Evolutionary conservation across 2,113 vertebrate genomes (phyloP), one percentile per base, ranked within the genome.

Genomic region (Pelvicachromis taeniatus): DNA sequence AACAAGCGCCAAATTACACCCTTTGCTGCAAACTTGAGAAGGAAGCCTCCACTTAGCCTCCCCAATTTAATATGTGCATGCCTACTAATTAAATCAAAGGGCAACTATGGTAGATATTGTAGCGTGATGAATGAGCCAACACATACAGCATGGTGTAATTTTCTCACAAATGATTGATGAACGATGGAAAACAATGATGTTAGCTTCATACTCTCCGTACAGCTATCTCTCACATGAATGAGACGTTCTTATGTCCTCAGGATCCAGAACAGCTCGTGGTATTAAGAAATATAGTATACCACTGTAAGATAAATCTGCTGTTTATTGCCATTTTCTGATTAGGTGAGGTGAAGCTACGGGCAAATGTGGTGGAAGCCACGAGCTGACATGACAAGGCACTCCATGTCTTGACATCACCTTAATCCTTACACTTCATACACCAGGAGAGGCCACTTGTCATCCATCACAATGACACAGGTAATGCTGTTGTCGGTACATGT

Each of bases 121-220:
- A 68, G 77, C 5, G 42, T 86, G 87, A 92, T 93, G 86, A 89
- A 92, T 92, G 90, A 89, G 78, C 75, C 61, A 82, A 68, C 70
- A 70, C 35, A 81, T 3, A 26, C 59, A 79, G 80, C 82, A 87
- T 42, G 65, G 73, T 91, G 87, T 86, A 58, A 87, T 88, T 85
- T 84, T 21, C 81, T 31, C 75, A 16, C 80, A 50, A 86, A 84
- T 90, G 84, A 75, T 23, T 81, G 68, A 82, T 85, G 73, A 88
- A 53, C 54, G 77, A 84, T 80, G 48, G 78, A 89, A 82, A 88
- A 90, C 77, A 86, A 85, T 65, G 52, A 78, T 42, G 78, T 58
- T 61, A 50, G 73, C 6, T 16, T 54, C 19, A 16, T 31, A 58
- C 45, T 78, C 21, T 73, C 17, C 26, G 8, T 35, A 21, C 78